These are phyloP conservation scores for Pediacus dermestoides DNA, from an alignment of 2,888 invertebrate species.

Conservation along the genomic window DNA sequence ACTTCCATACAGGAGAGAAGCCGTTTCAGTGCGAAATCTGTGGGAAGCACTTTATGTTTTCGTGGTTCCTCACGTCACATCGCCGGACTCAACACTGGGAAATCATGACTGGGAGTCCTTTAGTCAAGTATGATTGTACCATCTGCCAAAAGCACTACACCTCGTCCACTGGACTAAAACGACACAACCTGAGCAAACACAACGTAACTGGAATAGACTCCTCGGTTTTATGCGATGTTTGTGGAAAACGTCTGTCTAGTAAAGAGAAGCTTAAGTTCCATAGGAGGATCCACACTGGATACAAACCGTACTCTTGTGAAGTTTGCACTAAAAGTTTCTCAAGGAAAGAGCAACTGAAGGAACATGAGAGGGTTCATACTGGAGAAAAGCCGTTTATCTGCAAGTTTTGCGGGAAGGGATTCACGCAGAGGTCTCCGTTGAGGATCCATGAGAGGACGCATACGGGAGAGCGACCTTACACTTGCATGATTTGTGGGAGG, in stretches of 20 bases:
- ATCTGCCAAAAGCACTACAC: slow-evolving; percentile 47
- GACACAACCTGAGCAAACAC: slow-evolving; percentile 47
- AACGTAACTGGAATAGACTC: slow-evolving; percentile 42
- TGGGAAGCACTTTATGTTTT: slow-evolving; percentile 54
- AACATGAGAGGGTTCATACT: slow-evolving; percentile 59
- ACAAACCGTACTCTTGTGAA: slow-evolving; percentile 49
- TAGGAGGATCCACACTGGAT: slow-evolving; percentile 53
- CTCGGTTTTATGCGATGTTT: slow-evolving; percentile 55
- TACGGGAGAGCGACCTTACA: slow-evolving; percentile 57
- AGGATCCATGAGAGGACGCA: slow-evolving; percentile 61
- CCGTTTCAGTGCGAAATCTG: slow-evolving; percentile 52
- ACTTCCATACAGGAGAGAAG: slow-evolving; percentile 55
- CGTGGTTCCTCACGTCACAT: slow-evolving; percentile 55
- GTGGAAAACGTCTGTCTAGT: slow-evolving; percentile 55
- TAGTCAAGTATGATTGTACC: slow-evolving; percentile 45
- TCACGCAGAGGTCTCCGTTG: slow-evolving; percentile 58
- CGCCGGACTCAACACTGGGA: slow-evolving; percentile 53
- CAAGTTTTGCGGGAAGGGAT: slow-evolving; percentile 59
- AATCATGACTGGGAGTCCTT: slow-evolving; percentile 45
- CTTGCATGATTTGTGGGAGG: slow-evolving; percentile 22
- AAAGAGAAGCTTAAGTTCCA: slow-evolving; percentile 55
- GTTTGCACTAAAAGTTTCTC: slow-evolving; percentile 55
- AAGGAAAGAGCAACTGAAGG: slow-evolving; percentile 57
- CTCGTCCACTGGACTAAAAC: slow-evolving; percentile 39
- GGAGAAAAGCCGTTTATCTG: slow-evolving; percentile 62